Base-by-base conservation (phyloP, 2,888 invertebrate species). In the Macropis europaea region DNA sequence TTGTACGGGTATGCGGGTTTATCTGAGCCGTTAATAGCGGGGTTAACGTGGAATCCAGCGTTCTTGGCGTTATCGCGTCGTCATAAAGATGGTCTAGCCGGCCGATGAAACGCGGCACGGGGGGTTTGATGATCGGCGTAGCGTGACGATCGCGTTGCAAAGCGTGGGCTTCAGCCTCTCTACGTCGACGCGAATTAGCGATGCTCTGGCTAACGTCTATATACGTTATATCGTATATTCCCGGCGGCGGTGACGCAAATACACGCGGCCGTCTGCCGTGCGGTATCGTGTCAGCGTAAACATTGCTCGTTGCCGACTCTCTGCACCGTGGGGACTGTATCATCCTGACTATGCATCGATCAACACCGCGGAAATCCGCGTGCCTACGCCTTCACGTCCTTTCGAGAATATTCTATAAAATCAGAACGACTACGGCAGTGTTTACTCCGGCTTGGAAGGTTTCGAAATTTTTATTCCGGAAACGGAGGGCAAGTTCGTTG, bases 181-280 rank as follows among this genome's bases (percentile, higher is more conserved):
- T 19, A 43, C 63, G 53, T 52, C 66, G 70, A 73, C 69, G 75
- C 73, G 79, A 80, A 84, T 84, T 83, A 84, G 79, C 82, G 79
- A 79, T 76, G 82, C 75, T 66, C 73, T 61, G 76, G 72, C 76
- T 78, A 73, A 66, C 79, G 76, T 75, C 61, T 72, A 48, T 64
- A 45, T 48, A 43, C 38, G 47, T 60, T 72, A 66, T 61, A 52
- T 60, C 62, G 62, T 48, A 56, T 60, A 72, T 69, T 68, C 56
- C 56, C 50, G 40, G 26, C 50, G 43, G 45, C 57, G 47, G 53
- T 19, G 60, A 57, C 63, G 72, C 72, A 73, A 73, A 72, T 73
- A 72, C 66, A 45, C 60, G n/a, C n/a, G n/a, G n/a, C n/a, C n/a
- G 60, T 45, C 54, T 66, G 32, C 54, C 61, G 56, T 24, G 57